Evolutionary conservation across 2,888 invertebrate species (phyloP).

Genomic region (Pyrrhosoma nymphula): DNA sequence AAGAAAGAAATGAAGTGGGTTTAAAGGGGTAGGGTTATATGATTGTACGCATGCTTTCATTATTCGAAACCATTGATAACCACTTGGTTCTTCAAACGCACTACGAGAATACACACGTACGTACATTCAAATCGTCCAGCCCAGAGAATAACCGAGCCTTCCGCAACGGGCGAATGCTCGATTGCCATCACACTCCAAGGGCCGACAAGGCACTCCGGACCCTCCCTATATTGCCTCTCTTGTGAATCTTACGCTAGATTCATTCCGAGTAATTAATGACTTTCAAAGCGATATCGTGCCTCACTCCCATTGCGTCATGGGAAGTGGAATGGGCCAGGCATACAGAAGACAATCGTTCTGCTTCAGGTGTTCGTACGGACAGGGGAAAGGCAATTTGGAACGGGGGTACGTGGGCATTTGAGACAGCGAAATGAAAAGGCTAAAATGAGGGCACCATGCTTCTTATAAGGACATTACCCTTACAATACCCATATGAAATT

Average conservation of each 20-base stretch:
- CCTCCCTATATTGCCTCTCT: constrained; percentile 19
- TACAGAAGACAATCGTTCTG: neutral
- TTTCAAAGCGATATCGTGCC: neutral
- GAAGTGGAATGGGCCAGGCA: neutral
- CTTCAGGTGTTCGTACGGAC: neutral
- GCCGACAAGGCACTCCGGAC: neutral
- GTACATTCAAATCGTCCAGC: neutral
- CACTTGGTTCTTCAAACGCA: constrained; percentile 33
- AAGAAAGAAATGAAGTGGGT: neutral
- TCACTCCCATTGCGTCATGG: neutral
- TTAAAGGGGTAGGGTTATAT: neutral
- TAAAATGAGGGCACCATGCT: too few relatives aligned
- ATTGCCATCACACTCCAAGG: neutral
- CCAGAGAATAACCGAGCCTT: neutral
- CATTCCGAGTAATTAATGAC: constrained; percentile 55
- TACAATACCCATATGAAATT: too few relatives aligned
- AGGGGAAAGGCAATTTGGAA: neutral
- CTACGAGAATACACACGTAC: neutral
- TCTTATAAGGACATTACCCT: too few relatives aligned
- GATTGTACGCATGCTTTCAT: neutral
- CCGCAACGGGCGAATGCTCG: neutral
- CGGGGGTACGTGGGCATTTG: neutral
- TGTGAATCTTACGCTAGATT: neutral
- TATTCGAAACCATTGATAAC: constrained; percentile 34
- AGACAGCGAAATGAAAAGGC: too few relatives aligned